These are phyloP conservation scores for Pogonomyrmex californicus DNA, from an alignment of 1,140 invertebrate genomes.

Conservation along the genomic window DNA sequence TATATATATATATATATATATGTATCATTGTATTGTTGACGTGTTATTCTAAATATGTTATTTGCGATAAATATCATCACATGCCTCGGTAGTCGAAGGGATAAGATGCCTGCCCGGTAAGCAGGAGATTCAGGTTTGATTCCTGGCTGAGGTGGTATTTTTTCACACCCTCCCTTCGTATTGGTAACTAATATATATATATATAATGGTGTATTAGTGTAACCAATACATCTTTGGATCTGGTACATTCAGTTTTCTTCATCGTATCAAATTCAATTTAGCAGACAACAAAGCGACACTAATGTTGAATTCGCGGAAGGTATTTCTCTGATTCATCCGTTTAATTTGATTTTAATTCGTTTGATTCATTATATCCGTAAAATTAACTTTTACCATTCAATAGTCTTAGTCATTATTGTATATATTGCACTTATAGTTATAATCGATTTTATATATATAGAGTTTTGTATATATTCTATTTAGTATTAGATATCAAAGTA, in stretches of 20 bases:
- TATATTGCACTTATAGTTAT: conserved; percentile 32
- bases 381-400: conserved; percentile 42
- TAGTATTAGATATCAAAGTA: neutral
- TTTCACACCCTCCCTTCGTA: too few relatives aligned
- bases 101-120: too few relatives aligned
- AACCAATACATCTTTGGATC: neutral
- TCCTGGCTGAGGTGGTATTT: too few relatives aligned
- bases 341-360: conserved; percentile 44
- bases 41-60: too few relatives aligned
- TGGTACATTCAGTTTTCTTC: conserved; percentile 3
- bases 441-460: neutral
- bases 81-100: too few relatives aligned
- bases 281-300: conserved; percentile 41
- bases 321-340: conserved; percentile 33
- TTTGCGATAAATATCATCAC: too few relatives aligned
- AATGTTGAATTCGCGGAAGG: conserved; percentile 27
- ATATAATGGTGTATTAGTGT: too few relatives aligned
- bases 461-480: neutral
- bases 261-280: conserved; percentile 20
- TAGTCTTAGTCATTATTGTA: conserved; percentile 23
- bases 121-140: too few relatives aligned
- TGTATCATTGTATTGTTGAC: too few relatives aligned
- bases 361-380: conserved; percentile 23
- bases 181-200: too few relatives aligned
- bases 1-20: too few relatives aligned